Percentiles rank a stretch among this genome's conserved stretches.
These are phyloP conservation scores for Maconellicoccus hirsutus DNA, from an alignment of 1,140 invertebrate genomes.

Conservation along the genomic window DNA sequence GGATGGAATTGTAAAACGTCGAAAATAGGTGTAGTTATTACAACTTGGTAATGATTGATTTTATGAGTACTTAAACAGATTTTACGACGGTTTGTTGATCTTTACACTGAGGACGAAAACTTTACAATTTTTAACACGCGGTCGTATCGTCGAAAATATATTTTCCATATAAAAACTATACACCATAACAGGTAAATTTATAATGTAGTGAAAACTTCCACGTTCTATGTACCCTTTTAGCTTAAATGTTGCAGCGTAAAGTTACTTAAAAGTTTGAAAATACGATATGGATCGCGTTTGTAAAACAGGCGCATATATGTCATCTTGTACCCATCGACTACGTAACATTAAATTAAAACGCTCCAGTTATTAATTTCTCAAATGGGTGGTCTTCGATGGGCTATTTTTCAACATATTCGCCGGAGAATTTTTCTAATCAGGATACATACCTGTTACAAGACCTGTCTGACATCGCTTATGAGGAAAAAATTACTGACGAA, in stretches of 20 bases:
- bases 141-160: too few relatives aligned
- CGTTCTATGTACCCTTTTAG: slow-evolving; percentile 8
- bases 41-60: neutral
- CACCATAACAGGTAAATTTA: neutral
- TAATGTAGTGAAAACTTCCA: neutral
- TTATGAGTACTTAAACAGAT: slow-evolving; percentile 9
- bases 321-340: too few relatives aligned
- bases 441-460: neutral
- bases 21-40: slow-evolving; percentile 9
- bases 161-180: too few relatives aligned
- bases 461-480: neutral
- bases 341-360: too few relatives aligned
- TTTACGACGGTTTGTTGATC: neutral
- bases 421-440: neutral
- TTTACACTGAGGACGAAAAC: neutral
- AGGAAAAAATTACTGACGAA: neutral
- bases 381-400: neutral
- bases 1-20: slow-evolving; percentile 3
- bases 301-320: too few relatives aligned
- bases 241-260: neutral
- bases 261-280: neutral
- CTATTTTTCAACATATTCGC: neutral
- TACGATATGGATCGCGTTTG: too few relatives aligned
- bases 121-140: too few relatives aligned
- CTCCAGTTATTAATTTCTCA: too few relatives aligned